Evolutionary conservation across 1,140 invertebrate genomes (phyloP).

Genomic region (Drosophila murphyi): DNA sequence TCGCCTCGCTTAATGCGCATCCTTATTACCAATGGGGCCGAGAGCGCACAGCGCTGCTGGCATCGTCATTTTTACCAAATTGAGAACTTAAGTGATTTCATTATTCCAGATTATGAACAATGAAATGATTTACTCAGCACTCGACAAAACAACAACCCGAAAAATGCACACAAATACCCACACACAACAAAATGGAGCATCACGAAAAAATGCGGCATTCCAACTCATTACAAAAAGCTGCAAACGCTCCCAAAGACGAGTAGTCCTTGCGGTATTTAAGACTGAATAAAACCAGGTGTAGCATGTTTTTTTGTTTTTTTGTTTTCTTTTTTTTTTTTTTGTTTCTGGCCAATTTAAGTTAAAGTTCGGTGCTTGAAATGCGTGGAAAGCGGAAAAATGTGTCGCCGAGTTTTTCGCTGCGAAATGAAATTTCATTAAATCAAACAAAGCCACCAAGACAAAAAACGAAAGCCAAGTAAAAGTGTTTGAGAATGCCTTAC

Average conservation of each 20-base stretch:
- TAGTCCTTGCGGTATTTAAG: conserved; percentile 53
- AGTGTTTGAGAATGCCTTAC: neutral
- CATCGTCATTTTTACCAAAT: conserved; percentile 64
- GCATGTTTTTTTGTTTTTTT: too few relatives aligned
- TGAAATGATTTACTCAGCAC: conserved; percentile 77
- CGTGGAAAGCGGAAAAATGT: conserved; percentile 40
- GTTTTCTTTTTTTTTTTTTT: conserved; percentile 33
- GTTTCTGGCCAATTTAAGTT: conserved; percentile 18
- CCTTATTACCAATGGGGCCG: conserved; percentile 76
- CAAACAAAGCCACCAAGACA: conserved; percentile 52
- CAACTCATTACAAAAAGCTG: neutral
- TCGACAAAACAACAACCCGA: conserved; percentile 17
- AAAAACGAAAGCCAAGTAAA: conserved; percentile 17
- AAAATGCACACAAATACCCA: neutral
- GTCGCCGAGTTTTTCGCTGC: conserved; percentile 51
- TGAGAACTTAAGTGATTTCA: conserved; percentile 83
- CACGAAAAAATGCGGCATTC: neutral
- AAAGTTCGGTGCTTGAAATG: conserved; percentile 25
- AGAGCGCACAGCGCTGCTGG: conserved; percentile 49
- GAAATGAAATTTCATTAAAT: conserved; percentile 75
- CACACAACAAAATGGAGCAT: neutral
- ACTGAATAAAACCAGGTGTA: conserved; percentile 46
- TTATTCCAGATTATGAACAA: conserved; percentile 81
- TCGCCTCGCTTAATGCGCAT: conserved; percentile 71
- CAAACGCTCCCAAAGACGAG: neutral